A percentile compares a stretch with the other conserved stretches of the same genome.
These are phyloP conservation scores for Apostichopus californicus DNA, from an alignment of 35 echinoderm and acorn worm genomes.

Conservation along the genomic window DNA sequence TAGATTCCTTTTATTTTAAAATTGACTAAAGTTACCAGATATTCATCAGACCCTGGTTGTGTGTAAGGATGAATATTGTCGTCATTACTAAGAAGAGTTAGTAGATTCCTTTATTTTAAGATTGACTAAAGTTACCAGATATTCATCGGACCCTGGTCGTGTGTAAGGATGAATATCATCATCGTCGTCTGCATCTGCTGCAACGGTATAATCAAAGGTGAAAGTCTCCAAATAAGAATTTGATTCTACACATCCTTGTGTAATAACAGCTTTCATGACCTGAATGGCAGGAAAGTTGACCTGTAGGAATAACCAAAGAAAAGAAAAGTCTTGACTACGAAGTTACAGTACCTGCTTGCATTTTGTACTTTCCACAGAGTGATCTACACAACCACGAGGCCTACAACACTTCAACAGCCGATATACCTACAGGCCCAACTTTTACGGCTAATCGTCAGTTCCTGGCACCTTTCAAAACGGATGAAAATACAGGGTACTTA, in stretches of 20 bases:
- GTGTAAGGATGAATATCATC: background rate
- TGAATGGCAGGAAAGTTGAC: background rate
- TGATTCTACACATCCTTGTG: slow-evolving; percentile 52
- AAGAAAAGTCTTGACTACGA: background rate
- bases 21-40: background rate
- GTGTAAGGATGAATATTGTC: background rate
- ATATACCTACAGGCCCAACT: too few species aligned
- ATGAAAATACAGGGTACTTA: too few species aligned
- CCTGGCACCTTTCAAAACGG: too few species aligned
- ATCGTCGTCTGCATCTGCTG: background rate
- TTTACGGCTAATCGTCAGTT: too few species aligned
- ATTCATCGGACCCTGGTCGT: background rate
- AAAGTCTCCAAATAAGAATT: background rate
- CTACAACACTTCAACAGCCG: too few species aligned
- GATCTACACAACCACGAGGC: too few species aligned
- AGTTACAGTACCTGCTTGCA: too few species aligned
- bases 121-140: too few species aligned
- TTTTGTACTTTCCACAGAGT: too few species aligned
- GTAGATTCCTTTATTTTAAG: too few species aligned
- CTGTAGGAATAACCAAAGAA: background rate
- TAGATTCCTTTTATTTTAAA: too few species aligned
- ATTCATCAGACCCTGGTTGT: background rate
- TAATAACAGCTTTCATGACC: slow-evolving; percentile 37
- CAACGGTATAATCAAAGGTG: background rate
- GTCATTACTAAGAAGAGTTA: too few species aligned